Conservation (phyloP, 2,797 vertebrate species). For the Enteromius unitaeniatus region DNA sequence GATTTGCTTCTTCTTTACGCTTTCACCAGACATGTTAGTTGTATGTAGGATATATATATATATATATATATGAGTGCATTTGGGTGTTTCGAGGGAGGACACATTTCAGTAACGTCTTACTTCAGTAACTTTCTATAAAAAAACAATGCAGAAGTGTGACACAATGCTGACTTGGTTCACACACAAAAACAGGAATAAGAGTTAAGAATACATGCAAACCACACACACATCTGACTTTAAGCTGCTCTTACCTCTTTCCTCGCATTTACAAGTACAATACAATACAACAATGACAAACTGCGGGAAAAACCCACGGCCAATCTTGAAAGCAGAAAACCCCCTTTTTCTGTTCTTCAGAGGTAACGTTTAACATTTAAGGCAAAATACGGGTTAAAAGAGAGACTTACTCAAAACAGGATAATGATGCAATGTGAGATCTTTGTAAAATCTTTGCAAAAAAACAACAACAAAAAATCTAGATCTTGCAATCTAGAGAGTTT, state of each 20-base stretch:
- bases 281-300: slow-evolving; percentile 30
- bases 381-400: background rate
- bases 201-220: background rate
- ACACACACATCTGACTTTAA: slow-evolving; percentile 1
- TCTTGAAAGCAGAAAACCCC: background rate
- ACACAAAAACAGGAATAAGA: slow-evolving; percentile 10
- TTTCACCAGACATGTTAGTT: background rate
- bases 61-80: background rate
- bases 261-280: slow-evolving; percentile 2
- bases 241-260: slow-evolving; percentile 12
- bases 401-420: background rate
- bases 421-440: background rate
- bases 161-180: background rate
- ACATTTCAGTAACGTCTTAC: background rate
- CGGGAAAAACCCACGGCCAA: slow-evolving; percentile 39
- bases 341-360: slow-evolving; percentile 19
- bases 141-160: slow-evolving; percentile 19
- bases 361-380: slow-evolving; percentile 18
- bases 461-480: background rate
- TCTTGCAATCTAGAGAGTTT: background rate
- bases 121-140: slow-evolving; percentile 10
- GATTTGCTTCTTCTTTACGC: background rate
- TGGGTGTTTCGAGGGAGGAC: background rate
- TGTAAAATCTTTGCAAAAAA: background rate
- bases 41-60: background rate